phyloP scores from a whole-genome alignment of 1,140 invertebrate genomes.

The Orchestia grillus region DNA sequence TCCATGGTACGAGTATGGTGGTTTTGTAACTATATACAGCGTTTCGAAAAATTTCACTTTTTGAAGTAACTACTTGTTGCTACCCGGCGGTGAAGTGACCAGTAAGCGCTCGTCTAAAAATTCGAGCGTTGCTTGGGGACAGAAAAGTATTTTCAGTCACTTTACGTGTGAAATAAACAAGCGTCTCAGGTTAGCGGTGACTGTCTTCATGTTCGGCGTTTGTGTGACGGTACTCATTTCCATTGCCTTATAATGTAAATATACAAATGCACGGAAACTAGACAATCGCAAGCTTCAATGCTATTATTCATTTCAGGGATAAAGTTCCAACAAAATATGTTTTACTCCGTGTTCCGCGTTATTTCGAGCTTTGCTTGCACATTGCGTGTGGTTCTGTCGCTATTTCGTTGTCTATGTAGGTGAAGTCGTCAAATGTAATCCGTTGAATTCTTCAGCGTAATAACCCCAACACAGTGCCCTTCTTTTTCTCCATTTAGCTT shows the following conservation, averaged over 20 bases:
- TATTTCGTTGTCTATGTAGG: neutral
- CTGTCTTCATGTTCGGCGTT: neutral
- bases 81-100: neutral
- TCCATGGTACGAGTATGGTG: neutral
- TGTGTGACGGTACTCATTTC: neutral
- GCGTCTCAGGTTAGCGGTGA: neutral
- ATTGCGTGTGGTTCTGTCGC: no score
- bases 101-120: neutral
- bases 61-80: neutral
- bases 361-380: neutral
- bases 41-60: neutral
- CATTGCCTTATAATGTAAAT: neutral
- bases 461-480: neutral
- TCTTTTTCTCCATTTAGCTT: constrained; percentile 1
- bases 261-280: neutral
- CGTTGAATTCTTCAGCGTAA: neutral
- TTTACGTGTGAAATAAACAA: neutral
- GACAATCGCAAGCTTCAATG: neutral
- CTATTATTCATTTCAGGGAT: neutral
- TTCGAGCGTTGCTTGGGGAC: neutral
- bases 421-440: neutral
- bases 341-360: neutral
- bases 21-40: neutral
- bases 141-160: neutral
- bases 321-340: neutral